Conservation (phyloP, 37 sponge, comb jelly and placozoan species). For the Aplysina aerophoba region DNA sequence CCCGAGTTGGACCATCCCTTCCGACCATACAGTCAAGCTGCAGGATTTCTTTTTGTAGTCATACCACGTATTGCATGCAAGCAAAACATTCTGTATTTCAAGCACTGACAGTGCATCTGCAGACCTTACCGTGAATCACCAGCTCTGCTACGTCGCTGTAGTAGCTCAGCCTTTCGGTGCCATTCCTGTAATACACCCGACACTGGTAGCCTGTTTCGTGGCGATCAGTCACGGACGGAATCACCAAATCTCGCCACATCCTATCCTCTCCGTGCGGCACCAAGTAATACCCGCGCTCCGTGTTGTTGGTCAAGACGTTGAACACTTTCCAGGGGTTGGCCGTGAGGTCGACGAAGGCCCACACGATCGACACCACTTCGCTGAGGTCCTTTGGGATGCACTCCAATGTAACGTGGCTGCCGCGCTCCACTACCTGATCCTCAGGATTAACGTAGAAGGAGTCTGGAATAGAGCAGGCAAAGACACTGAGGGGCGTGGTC, state of each 20-base stretch:
- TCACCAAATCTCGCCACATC: not conserved
- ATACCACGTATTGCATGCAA: too few relatives aligned
- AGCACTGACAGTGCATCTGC: too few relatives aligned
- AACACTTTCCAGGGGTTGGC: not conserved
- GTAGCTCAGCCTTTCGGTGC: too few relatives aligned
- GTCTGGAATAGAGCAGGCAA: too few relatives aligned
- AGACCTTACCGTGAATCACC: not conserved
- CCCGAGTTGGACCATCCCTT: too few relatives aligned
- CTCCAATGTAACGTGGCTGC: not conserved
- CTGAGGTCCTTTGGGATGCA: not conserved
- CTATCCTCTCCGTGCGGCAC: not conserved
- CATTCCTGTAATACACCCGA: too few relatives aligned
- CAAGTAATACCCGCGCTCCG: not conserved
- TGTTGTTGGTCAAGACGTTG: not conserved
- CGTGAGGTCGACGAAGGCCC: not conserved
- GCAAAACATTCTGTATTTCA: too few relatives aligned
- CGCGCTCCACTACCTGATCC: not conserved
- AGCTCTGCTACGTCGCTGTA: not conserved
- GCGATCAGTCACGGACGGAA: not conserved
- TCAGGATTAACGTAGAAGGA: not conserved
- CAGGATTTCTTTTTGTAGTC: too few relatives aligned
- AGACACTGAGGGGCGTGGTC: not conserved
- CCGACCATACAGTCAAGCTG: too few relatives aligned
- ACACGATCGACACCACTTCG: not conserved
- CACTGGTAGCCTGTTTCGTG: constrained; percentile 3